phyloP scores from a whole-genome alignment of 53 echinoderm and acorn worm genomes.

The Hippasteria phrygiana region DNA sequence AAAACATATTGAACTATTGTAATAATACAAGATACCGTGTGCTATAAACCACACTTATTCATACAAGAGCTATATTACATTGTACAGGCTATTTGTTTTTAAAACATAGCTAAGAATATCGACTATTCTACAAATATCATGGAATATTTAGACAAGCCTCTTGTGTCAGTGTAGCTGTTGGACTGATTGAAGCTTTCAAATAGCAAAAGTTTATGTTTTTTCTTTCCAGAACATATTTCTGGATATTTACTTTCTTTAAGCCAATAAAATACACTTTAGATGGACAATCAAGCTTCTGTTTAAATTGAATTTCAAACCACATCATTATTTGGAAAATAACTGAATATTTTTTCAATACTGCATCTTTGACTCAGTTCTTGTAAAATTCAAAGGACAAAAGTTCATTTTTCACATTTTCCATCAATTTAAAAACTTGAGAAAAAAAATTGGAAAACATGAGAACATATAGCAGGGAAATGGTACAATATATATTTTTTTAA shows the following conservation, averaged over 20 bases:
- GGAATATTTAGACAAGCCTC: neutral
- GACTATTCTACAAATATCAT: neutral
- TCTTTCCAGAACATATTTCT: neutral
- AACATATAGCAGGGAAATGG: neutral
- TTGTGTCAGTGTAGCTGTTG: neutral
- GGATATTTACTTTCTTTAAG: too few species aligned
- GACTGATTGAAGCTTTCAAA: neutral
- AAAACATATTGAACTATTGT: neutral
- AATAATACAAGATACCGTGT: conserved; percentile 7
- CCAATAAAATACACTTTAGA: too few species aligned
- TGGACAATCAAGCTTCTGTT: too few species aligned
- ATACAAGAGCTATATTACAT: conserved; percentile 7
- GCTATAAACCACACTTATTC: conserved; percentile 16
- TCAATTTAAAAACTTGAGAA: too few species aligned
- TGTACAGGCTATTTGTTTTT: neutral
- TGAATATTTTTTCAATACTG: too few species aligned
- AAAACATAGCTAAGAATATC: neutral
- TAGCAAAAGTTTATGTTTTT: neutral
- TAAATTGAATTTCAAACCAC: too few species aligned
- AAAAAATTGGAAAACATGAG: too few species aligned
- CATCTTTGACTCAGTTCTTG: too few species aligned
- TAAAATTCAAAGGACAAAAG: too few species aligned
- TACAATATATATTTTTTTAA: neutral
- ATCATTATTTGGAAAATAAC: too few species aligned
- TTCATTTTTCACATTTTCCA: too few species aligned